Percentiles rank a stretch among this genome's conserved stretches.
These are phyloP conservation scores for Colossoma macropomum DNA, from an alignment of 2,113 vertebrate species.

Conservation along the genomic window DNA sequence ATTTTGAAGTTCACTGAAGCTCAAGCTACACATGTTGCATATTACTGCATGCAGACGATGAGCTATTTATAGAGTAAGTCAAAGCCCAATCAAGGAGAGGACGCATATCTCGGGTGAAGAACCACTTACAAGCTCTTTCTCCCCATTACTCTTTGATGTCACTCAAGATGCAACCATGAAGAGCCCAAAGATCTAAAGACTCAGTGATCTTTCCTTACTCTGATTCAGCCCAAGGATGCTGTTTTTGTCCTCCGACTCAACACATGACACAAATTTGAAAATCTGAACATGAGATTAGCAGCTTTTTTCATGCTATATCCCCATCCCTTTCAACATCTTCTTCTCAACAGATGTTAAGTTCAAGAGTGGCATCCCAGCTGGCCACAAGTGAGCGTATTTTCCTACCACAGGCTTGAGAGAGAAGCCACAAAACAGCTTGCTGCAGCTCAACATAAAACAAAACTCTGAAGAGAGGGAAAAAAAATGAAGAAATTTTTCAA, in stretches of 20 bases:
- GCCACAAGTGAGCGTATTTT: slow-evolving; percentile 84
- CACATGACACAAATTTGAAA: slow-evolving; percentile 75
- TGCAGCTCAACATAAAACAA: slow-evolving; percentile 83
- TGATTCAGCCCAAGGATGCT: slow-evolving; percentile 25
- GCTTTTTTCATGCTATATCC: slow-evolving; percentile 50
- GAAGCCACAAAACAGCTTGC: slow-evolving; percentile 81
- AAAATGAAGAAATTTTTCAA: slow-evolving; percentile 76
- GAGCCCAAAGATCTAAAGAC: slow-evolving; percentile 55
- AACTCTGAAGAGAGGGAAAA: slow-evolving; percentile 76
- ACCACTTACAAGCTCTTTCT: slow-evolving; percentile 44
- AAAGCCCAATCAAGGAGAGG: slow-evolving; percentile 40
- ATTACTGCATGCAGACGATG: slow-evolving; percentile 40
- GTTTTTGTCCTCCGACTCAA: slow-evolving; percentile 53
- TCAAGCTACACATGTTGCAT: slow-evolving; percentile 45
- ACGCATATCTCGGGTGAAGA: slow-evolving; percentile 44
- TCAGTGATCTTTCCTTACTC: slow-evolving; percentile 45
- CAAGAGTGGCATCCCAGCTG: slow-evolving; percentile 80
- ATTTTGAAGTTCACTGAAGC: background rate
- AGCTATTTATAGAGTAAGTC: slow-evolving; percentile 40
- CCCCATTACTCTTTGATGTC: slow-evolving; percentile 44
- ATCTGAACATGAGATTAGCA: slow-evolving; percentile 54
- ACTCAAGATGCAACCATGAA: slow-evolving; percentile 51
- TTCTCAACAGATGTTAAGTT: slow-evolving; percentile 82
- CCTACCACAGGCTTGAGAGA: slow-evolving; percentile 81
- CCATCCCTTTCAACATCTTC: slow-evolving; percentile 63